phyloP scores from a whole-genome alignment of 2,113 vertebrate species.

The Ciconia stormi region DNA sequence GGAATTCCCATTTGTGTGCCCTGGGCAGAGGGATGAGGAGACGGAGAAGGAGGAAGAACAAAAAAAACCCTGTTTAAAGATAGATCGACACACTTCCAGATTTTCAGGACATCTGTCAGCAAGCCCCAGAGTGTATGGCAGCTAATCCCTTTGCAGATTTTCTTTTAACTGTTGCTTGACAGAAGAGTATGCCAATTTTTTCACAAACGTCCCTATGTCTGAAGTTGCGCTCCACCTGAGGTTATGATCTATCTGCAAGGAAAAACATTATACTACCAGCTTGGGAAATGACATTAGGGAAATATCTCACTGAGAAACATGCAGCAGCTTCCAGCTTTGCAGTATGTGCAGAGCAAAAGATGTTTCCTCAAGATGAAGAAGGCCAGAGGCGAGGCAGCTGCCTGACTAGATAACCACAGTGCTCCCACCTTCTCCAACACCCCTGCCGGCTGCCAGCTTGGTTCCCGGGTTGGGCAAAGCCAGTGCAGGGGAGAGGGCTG shows the following conservation, averaged over 20 bases:
- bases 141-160: conserved; percentile 68
- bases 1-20: neutral
- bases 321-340: neutral
- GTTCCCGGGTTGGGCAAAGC: neutral
- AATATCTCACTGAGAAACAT: neutral
- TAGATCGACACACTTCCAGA: conserved; percentile 63
- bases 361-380: neutral
- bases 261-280: neutral
- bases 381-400: neutral
- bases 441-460: neutral
- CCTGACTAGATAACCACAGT: neutral
- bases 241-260: conserved; percentile 27
- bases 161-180: conserved; percentile 67
- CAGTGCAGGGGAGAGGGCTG: neutral
- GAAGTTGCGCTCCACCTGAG: neutral
- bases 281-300: neutral
- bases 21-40: neutral
- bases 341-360: neutral
- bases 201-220: neutral
- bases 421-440: neutral
- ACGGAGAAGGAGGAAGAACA: neutral
- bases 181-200: conserved; percentile 13
- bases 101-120: conserved; percentile 71
- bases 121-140: conserved; percentile 31
- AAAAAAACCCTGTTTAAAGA: conserved; percentile 19